These are phyloP conservation scores for Oscheius sp. DNA, from an alignment of 2,888 invertebrate species.

Conservation along the genomic window DNA sequence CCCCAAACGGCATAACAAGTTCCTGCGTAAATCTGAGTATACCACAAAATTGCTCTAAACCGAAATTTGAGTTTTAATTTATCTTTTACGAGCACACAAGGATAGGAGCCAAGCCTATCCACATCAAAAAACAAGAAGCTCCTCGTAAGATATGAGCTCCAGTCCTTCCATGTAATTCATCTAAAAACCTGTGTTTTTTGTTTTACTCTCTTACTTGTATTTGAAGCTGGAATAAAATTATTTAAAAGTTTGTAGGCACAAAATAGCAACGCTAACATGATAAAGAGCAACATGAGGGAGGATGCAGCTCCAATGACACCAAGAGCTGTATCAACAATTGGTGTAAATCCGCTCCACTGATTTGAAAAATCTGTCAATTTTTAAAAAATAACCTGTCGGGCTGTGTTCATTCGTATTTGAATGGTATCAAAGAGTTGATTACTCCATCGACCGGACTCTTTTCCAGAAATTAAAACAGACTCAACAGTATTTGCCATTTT, in stretches of 20 bases:
- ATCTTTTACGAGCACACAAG: too few relatives aligned
- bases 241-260: not conserved
- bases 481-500: too few relatives aligned
- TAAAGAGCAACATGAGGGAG: not conserved
- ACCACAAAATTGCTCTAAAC: constrained; percentile 2
- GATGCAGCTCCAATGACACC: not conserved
- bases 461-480: too few relatives aligned
- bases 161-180: not conserved
- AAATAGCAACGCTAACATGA: not conserved
- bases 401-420: not conserved
- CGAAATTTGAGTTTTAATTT: too few relatives aligned
- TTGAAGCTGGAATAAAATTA: too few relatives aligned
- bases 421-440: not conserved
- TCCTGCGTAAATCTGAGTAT: constrained; percentile 5
- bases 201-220: too few relatives aligned
- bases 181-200: not conserved
- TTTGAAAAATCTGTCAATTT: too few relatives aligned
- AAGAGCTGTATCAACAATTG: not conserved
- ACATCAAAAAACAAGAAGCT: constrained; percentile 1
- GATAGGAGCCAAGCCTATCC: not conserved
- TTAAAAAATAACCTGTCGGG: too few relatives aligned
- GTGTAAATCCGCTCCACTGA: not conserved
- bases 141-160: constrained; percentile 9
- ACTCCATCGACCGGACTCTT: not conserved
- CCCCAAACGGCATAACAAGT: not conserved